A percentile compares a stretch with the other conserved stretches of the same genome.
These are phyloP conservation scores for Erebia palarica DNA, from an alignment of 2,888 invertebrate species.

Conservation along the genomic window DNA sequence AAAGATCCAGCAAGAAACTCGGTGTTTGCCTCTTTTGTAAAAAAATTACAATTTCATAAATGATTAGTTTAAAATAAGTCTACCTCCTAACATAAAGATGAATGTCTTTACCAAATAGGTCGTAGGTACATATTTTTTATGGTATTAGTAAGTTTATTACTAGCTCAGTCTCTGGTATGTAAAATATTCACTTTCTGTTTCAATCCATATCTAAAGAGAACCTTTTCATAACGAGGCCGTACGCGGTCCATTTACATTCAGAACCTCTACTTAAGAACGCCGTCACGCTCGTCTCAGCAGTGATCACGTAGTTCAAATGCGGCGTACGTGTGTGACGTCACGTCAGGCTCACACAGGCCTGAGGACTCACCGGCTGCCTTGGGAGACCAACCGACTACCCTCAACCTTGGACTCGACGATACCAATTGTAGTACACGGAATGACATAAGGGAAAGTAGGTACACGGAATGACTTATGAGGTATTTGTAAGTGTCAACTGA, in stretches of 20 bases:
- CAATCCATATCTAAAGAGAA: too few species aligned
- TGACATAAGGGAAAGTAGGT: background rate
- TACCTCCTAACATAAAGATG: too few species aligned
- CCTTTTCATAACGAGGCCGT: background rate
- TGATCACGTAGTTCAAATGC: background rate
- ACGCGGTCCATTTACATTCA: background rate
- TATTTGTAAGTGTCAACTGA: background rate
- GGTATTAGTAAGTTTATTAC: too few species aligned
- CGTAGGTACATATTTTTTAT: too few species aligned
- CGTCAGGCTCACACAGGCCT: background rate
- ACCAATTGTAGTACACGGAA: background rate
- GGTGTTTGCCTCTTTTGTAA: too few species aligned
- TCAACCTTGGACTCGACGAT: background rate
- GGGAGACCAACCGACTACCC: background rate
- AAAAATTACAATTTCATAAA: too few species aligned
- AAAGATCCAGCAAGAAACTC: too few species aligned
- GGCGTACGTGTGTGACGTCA: constrained; percentile 13
- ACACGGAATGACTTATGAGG: background rate
- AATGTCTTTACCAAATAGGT: too few species aligned
- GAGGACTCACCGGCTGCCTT: constrained; percentile 8
- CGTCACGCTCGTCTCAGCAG: background rate
- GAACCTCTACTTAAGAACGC: background rate
- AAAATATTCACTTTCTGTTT: too few species aligned
- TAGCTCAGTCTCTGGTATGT: too few species aligned
- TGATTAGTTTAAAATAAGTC: too few species aligned